Conservation (phyloP, 2,113 vertebrate genomes). For the Phaetusa simplex region DNA sequence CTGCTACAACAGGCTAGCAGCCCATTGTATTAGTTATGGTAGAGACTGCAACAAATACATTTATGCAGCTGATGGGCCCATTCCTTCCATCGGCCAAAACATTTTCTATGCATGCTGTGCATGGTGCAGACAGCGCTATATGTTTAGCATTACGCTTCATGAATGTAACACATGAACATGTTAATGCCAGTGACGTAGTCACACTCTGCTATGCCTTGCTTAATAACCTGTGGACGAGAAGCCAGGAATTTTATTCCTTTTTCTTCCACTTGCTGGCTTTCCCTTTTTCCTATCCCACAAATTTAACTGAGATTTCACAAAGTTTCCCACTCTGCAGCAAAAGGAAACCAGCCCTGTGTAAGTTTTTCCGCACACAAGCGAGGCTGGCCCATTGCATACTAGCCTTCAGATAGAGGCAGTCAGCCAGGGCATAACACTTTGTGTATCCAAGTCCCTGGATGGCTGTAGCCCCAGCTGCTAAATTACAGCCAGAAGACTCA, state of each 20-base stretch:
- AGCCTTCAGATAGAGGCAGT: not conserved
- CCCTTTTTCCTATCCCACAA: conserved; percentile 31
- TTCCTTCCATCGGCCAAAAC: not conserved
- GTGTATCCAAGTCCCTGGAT: not conserved
- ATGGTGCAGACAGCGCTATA: not conserved
- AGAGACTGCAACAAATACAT: not conserved
- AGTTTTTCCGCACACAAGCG: conserved; percentile 1
- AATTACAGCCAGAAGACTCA: not conserved
- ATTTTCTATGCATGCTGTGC: not conserved
- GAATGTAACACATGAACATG: not conserved
- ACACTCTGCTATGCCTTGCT: not conserved
- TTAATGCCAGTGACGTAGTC: not conserved
- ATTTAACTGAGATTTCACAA: conserved; percentile 37
- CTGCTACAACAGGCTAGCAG: not conserved
- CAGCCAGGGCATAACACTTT: not conserved
- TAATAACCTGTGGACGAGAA: not conserved
- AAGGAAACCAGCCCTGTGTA: conserved; percentile 31
- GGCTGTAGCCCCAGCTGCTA: not conserved
- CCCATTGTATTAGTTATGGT: not conserved
- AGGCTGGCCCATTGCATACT: not conserved
- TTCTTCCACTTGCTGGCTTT: conserved; percentile 47
- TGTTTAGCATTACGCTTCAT: not conserved
- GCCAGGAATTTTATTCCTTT: conserved; percentile 28
- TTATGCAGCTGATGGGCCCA: not conserved
- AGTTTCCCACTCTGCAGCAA: conserved; percentile 40